A percentile compares a stretch with the other conserved stretches of the same genome.
phyloP scores from a whole-genome alignment of 1,140 invertebrate species.

The Hormaphis cornu region DNA sequence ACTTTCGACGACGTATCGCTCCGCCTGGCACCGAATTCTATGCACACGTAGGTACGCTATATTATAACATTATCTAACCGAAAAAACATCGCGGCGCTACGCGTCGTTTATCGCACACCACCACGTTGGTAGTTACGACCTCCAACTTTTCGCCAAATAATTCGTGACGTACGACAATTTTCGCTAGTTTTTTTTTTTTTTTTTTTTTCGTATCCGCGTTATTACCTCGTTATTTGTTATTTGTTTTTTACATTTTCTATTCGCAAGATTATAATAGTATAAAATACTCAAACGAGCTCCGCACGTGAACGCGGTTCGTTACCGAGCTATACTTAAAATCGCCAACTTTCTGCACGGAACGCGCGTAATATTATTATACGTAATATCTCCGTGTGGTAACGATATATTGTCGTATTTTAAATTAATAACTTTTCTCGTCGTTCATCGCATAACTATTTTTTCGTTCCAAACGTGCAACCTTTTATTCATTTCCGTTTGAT shows the following conservation, averaged over 20 bases:
- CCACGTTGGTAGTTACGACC: background rate
- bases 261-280: too few species aligned
- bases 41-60: background rate
- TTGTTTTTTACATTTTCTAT: background rate
- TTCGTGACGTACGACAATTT: slow-evolving; percentile 17
- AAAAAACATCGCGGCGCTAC: background rate
- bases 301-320: background rate
- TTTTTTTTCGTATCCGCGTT: too few species aligned
- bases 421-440: background rate
- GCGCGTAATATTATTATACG: too few species aligned
- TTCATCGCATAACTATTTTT: slow-evolving; percentile 4
- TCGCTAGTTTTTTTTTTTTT: too few species aligned
- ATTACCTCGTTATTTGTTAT: background rate
- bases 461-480: background rate
- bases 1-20: slow-evolving; percentile 9
- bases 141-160: slow-evolving; percentile 6
- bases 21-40: slow-evolving; percentile 18
- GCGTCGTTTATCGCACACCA: background rate
- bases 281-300: background rate
- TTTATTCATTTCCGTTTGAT: background rate
- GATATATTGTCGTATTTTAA: too few species aligned
- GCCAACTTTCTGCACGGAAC: too few species aligned
- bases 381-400: background rate
- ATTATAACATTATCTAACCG: background rate
- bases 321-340: background rate